These are phyloP conservation scores for Polietes domitor DNA, from an alignment of 2,888 invertebrate species.

Conservation along the genomic window DNA sequence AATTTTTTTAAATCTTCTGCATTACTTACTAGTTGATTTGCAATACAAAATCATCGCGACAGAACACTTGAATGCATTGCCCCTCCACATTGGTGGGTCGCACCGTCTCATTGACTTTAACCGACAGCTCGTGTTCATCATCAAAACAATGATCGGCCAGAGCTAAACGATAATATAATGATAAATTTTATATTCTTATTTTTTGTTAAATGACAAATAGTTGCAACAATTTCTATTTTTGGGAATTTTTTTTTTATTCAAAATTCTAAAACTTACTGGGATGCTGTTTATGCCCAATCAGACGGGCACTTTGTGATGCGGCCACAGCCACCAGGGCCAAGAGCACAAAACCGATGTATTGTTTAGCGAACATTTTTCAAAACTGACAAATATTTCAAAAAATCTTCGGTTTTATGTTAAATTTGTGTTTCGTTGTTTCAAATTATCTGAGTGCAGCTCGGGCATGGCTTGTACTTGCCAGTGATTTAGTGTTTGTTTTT, in stretches of 20 bases:
- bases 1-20: too few relatives aligned
- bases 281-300: not conserved
- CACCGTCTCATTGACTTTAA: slow-evolving; percentile 68
- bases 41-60: slow-evolving; percentile 74
- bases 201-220: too few relatives aligned
- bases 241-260: too few relatives aligned
- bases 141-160: slow-evolving; percentile 70
- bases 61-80: slow-evolving; percentile 70
- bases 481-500: too few relatives aligned
- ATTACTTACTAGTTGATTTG: slow-evolving; percentile 73
- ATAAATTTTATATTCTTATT: not conserved
- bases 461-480: not conserved
- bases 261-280: not conserved
- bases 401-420: not conserved
- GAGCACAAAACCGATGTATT: not conserved
- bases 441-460: not conserved
- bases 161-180: slow-evolving; percentile 47
- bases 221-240: too few relatives aligned
- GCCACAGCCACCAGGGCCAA: not conserved
- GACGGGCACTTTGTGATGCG: not conserved
- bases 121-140: slow-evolving; percentile 70
- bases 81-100: slow-evolving; percentile 68
- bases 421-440: too few relatives aligned
- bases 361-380: not conserved
- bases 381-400: not conserved